Evolutionary conservation across 2,797 vertebrate species (phyloP), one percentile per base, ranked within the genome.

Genomic region (Myotis daubentonii): DNA sequence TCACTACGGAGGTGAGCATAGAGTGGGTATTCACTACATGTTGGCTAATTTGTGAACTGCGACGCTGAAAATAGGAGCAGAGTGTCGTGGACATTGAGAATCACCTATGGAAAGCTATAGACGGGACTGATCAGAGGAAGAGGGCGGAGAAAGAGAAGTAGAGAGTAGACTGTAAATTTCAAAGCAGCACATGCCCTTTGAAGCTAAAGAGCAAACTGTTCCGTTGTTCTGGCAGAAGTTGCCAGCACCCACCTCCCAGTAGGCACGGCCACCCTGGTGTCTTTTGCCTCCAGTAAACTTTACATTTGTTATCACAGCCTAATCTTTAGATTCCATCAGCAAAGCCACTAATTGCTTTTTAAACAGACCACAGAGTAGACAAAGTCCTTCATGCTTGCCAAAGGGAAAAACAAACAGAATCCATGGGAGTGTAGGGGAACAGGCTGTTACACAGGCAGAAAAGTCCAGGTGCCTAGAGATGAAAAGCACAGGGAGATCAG

Each of bases 341-440:
- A 95, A 68, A 93, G 75, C 87, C 70, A 94, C 76, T 89, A 91
- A 93, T 87, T 72, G 70, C 87, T 92, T 94, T 97, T 86, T 70
- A 89, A 91, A 5, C 57, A 78, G 60, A 70, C 12, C 20, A 68
- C n/a, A 84, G 81, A 92, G 65, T 47, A 93, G 92, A 94, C 86
- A 12, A 23, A 38, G 41, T 33, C 5, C 9, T 87, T 0, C 7
- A 36, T 44, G 22, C 33, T 93, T 79, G 22, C 2, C 2, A 41
- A 86, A 93, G 94, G 92, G 53, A 1, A 25, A 55, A 74, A 84
- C n/a, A 93, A 2, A 13, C 38, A 92, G 1, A 1, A 75, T 30
- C 36, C 6, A 1, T 57, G 51, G 85, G 80, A 13, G 2, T 47
- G 53, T 28, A 76, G 80, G 65, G 94, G 68, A 10, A 75, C 41